phyloP scores from a whole-genome alignment of 1,140 invertebrate species.

The Pectinophora gossypiella region DNA sequence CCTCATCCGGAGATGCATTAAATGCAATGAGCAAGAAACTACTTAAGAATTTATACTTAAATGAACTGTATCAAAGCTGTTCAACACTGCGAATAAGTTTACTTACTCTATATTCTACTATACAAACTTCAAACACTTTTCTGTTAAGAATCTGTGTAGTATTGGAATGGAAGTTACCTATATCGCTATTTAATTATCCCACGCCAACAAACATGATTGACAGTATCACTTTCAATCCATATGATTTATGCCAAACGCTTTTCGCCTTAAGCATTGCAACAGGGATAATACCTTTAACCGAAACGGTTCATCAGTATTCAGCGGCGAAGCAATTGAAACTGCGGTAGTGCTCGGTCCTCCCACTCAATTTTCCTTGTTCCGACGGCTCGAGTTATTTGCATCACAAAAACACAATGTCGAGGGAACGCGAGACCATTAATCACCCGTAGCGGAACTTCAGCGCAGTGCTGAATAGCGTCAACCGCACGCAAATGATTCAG shows the following conservation, averaged over 20 bases:
- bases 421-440: conserved; percentile 67
- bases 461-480: conserved; percentile 53
- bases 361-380: conserved; percentile 69
- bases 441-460: conserved; percentile 59
- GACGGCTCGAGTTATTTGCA: conserved; percentile 69
- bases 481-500: conserved; percentile 64
- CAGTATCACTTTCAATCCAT: no score
- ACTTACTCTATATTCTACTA: no score
- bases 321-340: conserved; percentile 67
- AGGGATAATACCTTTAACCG: conserved; percentile 49
- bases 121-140: no score
- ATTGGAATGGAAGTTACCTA: no score
- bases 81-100: no score
- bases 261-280: conserved; percentile 42
- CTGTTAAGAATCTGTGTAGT: no score
- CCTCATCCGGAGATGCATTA: background rate
- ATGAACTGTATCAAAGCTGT: no score
- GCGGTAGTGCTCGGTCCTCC: conserved; percentile 58
- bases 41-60: no score
- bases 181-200: no score
- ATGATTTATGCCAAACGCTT: conserved; percentile 26
- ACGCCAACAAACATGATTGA: no score
- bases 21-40: background rate
- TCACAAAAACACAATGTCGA: conserved; percentile 72
- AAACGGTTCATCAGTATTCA: conserved; percentile 71